Evolutionary conservation across 1,140 invertebrate species (phyloP).

Genomic region (Lepidotrigona ventralis): DNA sequence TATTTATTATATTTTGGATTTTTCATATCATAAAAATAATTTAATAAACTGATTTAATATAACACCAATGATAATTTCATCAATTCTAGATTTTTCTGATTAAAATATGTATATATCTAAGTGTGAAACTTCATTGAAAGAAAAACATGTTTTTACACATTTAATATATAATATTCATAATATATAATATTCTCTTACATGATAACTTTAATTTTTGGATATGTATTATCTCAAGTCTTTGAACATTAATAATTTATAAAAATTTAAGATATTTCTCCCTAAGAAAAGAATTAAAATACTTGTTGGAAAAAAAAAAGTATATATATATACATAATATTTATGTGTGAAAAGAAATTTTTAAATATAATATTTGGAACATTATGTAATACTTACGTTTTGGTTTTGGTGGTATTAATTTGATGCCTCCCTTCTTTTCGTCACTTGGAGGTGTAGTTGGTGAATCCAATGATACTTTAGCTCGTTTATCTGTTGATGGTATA

Average conservation of each 20-base stretch:
- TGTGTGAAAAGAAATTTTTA: slow-evolving; percentile 31
- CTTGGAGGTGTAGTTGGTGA: slow-evolving; percentile 67
- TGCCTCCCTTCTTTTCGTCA: slow-evolving; percentile 87
- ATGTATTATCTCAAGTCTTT: slow-evolving; percentile 17
- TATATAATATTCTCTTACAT: not conserved
- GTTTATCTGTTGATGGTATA: slow-evolving; percentile 86
- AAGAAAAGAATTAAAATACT: slow-evolving; percentile 20
- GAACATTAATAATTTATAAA: slow-evolving; percentile 47
- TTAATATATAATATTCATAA: not conserved
- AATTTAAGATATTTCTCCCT: slow-evolving; percentile 28
- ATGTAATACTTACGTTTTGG: slow-evolving; percentile 90
- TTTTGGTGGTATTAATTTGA: slow-evolving; percentile 92
- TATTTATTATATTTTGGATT: not conserved
- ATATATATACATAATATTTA: slow-evolving; percentile 34
- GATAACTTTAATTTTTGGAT: not conserved
- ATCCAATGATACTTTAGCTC: slow-evolving; percentile 83
- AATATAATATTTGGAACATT: slow-evolving; percentile 45
- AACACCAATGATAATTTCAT: not conserved
- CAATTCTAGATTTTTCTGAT: not conserved
- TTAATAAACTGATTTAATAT: not conserved
- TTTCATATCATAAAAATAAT: not conserved
- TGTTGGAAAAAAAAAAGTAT: slow-evolving; percentile 12
- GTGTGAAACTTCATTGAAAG: not conserved
- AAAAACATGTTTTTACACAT: not conserved
- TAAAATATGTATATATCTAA: not conserved